These are phyloP conservation scores for Bactericera cockerelli DNA, from an alignment of 1,140 invertebrate genomes.

Conservation along the genomic window DNA sequence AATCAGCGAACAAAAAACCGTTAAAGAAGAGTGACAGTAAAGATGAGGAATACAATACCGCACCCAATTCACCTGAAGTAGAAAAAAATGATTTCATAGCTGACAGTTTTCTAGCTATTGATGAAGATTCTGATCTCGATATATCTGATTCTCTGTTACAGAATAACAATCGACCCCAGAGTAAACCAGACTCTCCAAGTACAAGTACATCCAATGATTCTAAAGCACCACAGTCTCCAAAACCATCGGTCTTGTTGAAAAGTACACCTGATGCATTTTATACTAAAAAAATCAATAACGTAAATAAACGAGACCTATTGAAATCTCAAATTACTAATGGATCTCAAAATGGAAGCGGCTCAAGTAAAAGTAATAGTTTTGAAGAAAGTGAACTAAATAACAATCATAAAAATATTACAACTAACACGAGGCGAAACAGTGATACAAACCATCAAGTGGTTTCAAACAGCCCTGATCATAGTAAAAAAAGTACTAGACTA, in stretches of 20 bases:
- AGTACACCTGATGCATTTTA: slow-evolving; percentile 1
- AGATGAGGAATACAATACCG: slow-evolving; percentile 7
- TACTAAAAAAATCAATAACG: background rate
- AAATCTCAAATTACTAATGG: background rate
- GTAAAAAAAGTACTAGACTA: too few species aligned
- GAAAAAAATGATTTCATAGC: background rate
- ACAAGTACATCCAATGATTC: background rate
- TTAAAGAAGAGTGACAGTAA: background rate
- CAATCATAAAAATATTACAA: too few species aligned
- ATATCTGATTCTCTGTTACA: slow-evolving; percentile 1
- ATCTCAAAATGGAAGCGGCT: background rate
- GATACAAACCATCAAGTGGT: too few species aligned
- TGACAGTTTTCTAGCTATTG: background rate
- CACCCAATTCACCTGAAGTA: background rate
- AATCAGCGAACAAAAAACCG: background rate
- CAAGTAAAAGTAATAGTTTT: too few species aligned
- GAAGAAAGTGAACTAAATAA: too few species aligned
- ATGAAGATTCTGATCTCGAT: background rate
- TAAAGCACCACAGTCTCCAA: background rate
- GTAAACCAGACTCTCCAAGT: background rate
- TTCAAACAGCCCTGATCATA: too few species aligned
- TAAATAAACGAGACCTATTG: background rate
- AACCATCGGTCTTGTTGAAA: background rate
- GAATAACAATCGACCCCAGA: background rate
- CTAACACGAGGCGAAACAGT: too few species aligned